Conservation (phyloP, 2,113 vertebrate genomes). For the Castor canadensis region DNA sequence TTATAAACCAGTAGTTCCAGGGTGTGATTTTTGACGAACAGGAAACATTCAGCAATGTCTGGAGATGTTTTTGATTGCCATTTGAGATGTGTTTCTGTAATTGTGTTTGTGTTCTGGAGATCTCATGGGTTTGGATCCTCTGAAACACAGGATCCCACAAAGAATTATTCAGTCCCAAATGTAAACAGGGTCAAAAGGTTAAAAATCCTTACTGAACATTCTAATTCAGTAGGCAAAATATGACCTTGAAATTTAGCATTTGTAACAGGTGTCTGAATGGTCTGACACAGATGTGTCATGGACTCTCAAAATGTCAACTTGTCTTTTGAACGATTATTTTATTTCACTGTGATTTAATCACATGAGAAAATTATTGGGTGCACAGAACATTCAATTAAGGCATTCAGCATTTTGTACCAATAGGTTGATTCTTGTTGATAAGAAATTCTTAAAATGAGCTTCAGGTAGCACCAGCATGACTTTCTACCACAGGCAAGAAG, state of each 20-base stretch:
- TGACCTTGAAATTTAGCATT: not conserved
- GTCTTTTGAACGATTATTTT: slow-evolving; percentile 17
- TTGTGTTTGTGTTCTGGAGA: fast-evolving
- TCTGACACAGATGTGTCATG: not conserved
- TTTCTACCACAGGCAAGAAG: not conserved
- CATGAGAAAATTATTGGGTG: not conserved
- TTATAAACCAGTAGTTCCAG: not conserved
- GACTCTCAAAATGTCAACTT: not conserved
- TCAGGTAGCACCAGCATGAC: not conserved
- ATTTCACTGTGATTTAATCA: not conserved
- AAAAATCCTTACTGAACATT: not conserved
- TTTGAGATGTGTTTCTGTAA: not conserved
- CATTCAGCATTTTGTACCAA: not conserved
- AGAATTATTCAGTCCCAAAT: not conserved
- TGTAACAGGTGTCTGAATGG: not conserved
- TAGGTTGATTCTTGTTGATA: not conserved
- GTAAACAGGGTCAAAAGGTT: not conserved
- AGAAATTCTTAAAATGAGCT: slow-evolving; percentile 27
- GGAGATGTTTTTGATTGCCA: not conserved
- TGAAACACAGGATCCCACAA: not conserved
- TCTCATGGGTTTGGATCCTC: not conserved
- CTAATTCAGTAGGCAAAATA: not conserved
- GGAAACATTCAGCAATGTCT: not conserved
- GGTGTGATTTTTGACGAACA: not conserved
- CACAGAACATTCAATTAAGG: not conserved